These are phyloP conservation scores for Cantharis nigra DNA, from an alignment of 2,888 invertebrate species.

Conservation along the genomic window DNA sequence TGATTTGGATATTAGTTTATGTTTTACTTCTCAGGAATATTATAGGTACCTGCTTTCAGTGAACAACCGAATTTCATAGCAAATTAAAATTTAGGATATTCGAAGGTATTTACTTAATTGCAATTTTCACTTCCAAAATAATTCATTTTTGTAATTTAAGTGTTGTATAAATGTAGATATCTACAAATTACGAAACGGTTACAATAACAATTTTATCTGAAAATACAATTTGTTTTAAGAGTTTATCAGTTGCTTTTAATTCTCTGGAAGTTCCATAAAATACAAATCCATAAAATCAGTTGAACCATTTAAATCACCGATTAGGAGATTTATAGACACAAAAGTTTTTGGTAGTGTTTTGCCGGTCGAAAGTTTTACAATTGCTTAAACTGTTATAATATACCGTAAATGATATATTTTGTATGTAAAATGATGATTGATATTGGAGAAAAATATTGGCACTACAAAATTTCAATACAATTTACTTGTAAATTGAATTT, in stretches of 20 bases:
- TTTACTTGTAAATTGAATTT: conserved; percentile 10
- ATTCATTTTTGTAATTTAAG: not conserved
- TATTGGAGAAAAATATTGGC: not conserved
- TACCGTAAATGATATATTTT: not conserved
- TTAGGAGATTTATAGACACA: not conserved
- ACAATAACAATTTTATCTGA: not conserved
- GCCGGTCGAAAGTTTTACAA: not conserved
- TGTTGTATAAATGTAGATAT: not conserved
- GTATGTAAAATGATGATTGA: not conserved
- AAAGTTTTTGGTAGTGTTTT: not conserved
- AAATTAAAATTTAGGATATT: not conserved
- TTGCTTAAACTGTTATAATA: not conserved
- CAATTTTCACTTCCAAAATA: not conserved
- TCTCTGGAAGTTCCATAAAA: not conserved
- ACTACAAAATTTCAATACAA: not conserved
- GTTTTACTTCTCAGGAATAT: not conserved
- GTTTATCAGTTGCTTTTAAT: not conserved
- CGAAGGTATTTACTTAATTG: not conserved
- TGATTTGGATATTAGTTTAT: not conserved
- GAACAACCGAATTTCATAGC: not conserved
- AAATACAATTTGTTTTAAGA: not conserved
- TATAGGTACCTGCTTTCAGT: not conserved
- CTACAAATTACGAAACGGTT: not conserved
- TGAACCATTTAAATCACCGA: not conserved
- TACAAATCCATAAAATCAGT: not conserved